Evolutionary conservation across 2,113 vertebrate species (phyloP).

Genomic region (Pycnonotus jocosus): DNA sequence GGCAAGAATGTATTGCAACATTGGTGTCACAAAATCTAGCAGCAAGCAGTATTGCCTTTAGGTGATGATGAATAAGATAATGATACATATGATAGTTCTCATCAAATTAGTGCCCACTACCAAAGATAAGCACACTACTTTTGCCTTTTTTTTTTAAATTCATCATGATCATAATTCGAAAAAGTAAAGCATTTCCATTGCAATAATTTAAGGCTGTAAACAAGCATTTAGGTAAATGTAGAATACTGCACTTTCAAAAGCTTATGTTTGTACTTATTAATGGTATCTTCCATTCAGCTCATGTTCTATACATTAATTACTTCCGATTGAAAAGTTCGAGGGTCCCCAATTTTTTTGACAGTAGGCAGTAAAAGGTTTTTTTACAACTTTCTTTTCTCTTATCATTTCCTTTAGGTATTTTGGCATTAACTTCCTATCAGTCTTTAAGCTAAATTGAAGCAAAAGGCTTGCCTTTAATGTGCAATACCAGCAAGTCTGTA

Average conservation of each 20-base stretch:
- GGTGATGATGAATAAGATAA: not conserved
- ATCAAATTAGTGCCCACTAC: not conserved
- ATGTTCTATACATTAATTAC: not conserved
- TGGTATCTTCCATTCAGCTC: not conserved
- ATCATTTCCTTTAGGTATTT: not conserved
- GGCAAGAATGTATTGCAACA: rapidly evolving
- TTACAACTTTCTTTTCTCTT: not conserved
- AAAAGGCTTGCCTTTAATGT: not conserved
- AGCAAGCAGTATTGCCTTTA: not conserved
- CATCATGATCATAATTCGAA: not conserved
- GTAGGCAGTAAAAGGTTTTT: not conserved
- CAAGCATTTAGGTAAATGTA: not conserved
- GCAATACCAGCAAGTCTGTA: not conserved
- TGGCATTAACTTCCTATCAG: not conserved
- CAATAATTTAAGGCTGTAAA: not conserved
- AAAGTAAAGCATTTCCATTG: not conserved
- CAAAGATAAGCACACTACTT: not conserved
- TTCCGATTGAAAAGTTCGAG: not conserved
- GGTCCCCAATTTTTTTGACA: not conserved
- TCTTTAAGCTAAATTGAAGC: not conserved
- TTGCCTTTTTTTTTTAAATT: not conserved
- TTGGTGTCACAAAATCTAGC: not conserved
- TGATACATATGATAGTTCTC: not conserved
- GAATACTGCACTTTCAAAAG: not conserved
- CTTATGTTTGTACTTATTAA: not conserved